Conservation (phyloP, 2,113 vertebrate species). For the Peromyscus polionotus region DNA sequence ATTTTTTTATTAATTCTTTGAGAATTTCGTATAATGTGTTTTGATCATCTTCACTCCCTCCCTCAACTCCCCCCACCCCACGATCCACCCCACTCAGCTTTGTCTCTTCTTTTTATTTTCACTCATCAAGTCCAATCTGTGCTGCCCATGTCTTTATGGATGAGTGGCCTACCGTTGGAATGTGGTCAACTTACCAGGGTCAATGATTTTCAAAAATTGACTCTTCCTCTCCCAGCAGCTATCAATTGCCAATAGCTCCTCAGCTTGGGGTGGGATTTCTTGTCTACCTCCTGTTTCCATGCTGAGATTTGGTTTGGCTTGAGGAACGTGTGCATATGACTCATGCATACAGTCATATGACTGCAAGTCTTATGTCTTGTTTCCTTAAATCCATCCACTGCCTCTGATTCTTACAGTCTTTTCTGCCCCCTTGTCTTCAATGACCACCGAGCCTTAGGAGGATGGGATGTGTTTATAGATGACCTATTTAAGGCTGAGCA, state of each 20-base stretch:
- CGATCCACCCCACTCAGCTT: neutral
- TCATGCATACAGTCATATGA: neutral
- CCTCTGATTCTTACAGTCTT: neutral
- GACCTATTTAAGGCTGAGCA: neutral
- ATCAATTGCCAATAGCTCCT: neutral
- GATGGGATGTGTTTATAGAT: neutral
- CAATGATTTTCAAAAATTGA: neutral
- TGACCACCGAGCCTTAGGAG: neutral
- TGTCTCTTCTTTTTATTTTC: neutral
- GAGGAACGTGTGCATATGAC: neutral
- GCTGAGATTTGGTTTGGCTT: neutral
- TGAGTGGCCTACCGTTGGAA: neutral
- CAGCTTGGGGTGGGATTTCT: neutral
- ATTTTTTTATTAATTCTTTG: neutral
- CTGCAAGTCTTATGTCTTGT: neutral
- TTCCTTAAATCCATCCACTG: neutral
- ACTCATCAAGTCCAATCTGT: neutral
- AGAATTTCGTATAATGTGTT: neutral
- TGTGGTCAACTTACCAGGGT: neutral
- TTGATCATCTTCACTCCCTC: too few species aligned
- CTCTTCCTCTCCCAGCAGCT: neutral
- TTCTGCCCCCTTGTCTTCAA: neutral
- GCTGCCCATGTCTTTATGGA: neutral
- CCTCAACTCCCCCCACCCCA: too few species aligned
- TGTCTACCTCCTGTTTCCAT: neutral